These are phyloP conservation scores for Eulemur mongoz DNA, from an alignment of 2,797 vertebrate species.

Conservation along the genomic window DNA sequence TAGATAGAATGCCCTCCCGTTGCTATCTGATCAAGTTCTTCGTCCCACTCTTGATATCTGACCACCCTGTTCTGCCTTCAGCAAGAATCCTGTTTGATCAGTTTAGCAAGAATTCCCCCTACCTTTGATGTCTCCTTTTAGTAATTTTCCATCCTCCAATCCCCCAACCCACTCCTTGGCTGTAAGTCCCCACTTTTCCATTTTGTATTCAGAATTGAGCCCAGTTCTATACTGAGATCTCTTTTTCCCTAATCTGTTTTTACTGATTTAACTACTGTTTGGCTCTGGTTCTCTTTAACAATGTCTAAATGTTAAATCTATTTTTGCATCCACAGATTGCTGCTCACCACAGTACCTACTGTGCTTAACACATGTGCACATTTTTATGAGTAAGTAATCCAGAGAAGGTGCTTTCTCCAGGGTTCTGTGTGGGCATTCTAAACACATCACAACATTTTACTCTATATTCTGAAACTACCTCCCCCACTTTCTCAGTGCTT, in stretches of 20 bases:
- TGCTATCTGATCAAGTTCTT: neutral
- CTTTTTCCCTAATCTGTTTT: slow-evolving; percentile 42
- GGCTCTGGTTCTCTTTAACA: slow-evolving; percentile 20
- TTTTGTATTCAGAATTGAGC: neutral
- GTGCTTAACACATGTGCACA: slow-evolving; percentile 8
- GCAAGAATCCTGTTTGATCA: neutral
- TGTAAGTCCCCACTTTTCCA: neutral
- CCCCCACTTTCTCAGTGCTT: neutral
- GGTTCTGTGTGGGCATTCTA: neutral
- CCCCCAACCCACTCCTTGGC: neutral
- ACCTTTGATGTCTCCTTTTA: neutral
- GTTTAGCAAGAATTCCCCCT: neutral
- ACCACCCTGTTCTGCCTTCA: neutral
- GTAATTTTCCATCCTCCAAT: neutral
- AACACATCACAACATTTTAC: neutral
- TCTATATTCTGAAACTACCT: neutral
- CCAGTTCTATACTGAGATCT: neutral
- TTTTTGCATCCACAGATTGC: slow-evolving; percentile 25
- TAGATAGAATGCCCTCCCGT: neutral
- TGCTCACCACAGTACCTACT: neutral
- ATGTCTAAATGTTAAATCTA: slow-evolving; percentile 60
- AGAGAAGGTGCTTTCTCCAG: neutral
- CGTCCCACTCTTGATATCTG: neutral
- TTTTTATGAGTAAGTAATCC: slow-evolving; percentile 23
- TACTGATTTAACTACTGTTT: slow-evolving; percentile 3